Percentiles rank a stretch among this genome's conserved stretches.
Conservation (phyloP, 2,888 invertebrate species). For the Nebria salina region DNA sequence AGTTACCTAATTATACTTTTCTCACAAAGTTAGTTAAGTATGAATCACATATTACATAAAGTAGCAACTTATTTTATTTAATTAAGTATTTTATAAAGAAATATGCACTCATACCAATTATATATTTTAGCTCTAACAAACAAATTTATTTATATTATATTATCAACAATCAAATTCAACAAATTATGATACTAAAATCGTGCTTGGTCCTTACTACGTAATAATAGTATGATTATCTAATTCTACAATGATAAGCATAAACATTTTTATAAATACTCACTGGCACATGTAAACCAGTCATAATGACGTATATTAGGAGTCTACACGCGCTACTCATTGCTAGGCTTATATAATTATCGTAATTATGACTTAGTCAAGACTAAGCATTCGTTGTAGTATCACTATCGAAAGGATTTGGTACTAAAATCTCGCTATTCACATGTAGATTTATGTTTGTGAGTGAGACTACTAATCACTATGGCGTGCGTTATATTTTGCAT, state of each 20-base stretch:
- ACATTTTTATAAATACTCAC: no score
- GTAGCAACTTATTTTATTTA: background rate
- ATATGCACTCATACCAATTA: background rate
- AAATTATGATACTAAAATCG: background rate
- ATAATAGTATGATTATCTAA: no score
- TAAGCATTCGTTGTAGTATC: background rate
- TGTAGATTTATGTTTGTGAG: slow-evolving; percentile 40
- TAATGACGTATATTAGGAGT: no score
- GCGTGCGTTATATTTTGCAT: slow-evolving; percentile 13
- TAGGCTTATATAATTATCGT: no score
- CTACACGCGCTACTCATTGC: no score
- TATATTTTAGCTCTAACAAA: background rate
- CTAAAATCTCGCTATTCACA: slow-evolving; percentile 41
- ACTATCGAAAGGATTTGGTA: background rate
- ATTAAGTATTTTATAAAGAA: background rate
- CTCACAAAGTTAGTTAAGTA: background rate
- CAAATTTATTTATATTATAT: slow-evolving; percentile 43
- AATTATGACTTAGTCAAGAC: no score
- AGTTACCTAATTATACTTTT: no score
- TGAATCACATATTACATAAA: background rate
- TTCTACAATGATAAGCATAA: no score
- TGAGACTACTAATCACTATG: slow-evolving; percentile 29
- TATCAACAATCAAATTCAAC: background rate
- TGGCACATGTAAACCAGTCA: no score
- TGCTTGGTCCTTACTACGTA: no score